Percentiles rank a stretch among this genome's conserved stretches.
phyloP scores from a whole-genome alignment of 2,113 vertebrate species.

The human (Homo sapiens) region GRCh38 chrX:114409001-114409500 shows the following conservation, averaged over 20 bases:
- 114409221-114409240: background rate
- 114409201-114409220: background rate
- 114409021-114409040: background rate
- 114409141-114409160: background rate
- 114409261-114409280: background rate
- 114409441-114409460: background rate
- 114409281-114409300: background rate
- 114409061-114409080: background rate
- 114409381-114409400: background rate
- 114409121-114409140: background rate
- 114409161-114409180: background rate
- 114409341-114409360: background rate
- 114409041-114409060: background rate
- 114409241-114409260: background rate
- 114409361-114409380: background rate
- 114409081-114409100: background rate
- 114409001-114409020: background rate
- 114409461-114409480: slow-evolving; percentile 26
- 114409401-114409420: background rate
- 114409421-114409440: slow-evolving; percentile 1
- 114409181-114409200: background rate
- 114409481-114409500: slow-evolving; percentile 38
- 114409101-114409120: background rate
- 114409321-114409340: background rate
- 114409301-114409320: background rate